phyloP scores from a whole-genome alignment of 2,888 invertebrate species.

The Mylabris sibirica region DNA sequence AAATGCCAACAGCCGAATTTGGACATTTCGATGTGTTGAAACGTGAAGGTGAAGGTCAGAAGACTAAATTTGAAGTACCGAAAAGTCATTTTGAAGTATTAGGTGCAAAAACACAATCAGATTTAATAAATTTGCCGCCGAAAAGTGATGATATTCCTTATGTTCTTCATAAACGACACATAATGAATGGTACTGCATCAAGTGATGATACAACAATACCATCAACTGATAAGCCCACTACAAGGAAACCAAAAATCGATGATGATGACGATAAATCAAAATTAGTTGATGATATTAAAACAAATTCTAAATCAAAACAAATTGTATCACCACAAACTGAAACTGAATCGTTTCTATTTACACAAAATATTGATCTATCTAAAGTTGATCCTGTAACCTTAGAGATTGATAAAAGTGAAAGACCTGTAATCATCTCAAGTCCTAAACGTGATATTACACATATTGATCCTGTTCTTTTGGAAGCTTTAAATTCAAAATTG shows the following conservation, averaged over 20 bases:
- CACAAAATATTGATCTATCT: conserved; percentile 77
- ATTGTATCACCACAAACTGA: conserved; percentile 28
- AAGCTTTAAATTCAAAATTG: conserved; percentile 75
- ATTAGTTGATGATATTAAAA: conserved; percentile 45
- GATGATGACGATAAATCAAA: conserved; percentile 54
- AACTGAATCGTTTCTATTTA: conserved; percentile 69
- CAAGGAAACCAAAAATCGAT: conserved; percentile 64
- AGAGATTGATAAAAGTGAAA: conserved; percentile 72
- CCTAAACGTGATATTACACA: conserved; percentile 77
- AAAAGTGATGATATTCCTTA: conserved; percentile 82
- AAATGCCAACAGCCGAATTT: conserved; percentile 61
- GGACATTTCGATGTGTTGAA: conserved; percentile 73
- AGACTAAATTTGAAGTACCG: conserved; percentile 75
- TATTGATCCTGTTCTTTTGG: conserved; percentile 71
- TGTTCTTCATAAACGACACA: conserved; percentile 82
- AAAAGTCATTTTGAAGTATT: conserved; percentile 76
- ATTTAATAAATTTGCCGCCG: conserved; percentile 60
- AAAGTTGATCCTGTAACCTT: conserved; percentile 77
- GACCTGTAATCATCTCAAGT: conserved; percentile 70
- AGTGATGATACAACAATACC: conserved; percentile 48
- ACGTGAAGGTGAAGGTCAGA: conserved; percentile 62
- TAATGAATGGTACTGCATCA: conserved; percentile 84
- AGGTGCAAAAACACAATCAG: conserved; percentile 61
- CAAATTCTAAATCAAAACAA: conserved; percentile 47
- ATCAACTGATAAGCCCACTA: conserved; percentile 23